These are phyloP conservation scores for Leucania comma DNA, from an alignment of 2,888 invertebrate species.

Conservation along the genomic window DNA sequence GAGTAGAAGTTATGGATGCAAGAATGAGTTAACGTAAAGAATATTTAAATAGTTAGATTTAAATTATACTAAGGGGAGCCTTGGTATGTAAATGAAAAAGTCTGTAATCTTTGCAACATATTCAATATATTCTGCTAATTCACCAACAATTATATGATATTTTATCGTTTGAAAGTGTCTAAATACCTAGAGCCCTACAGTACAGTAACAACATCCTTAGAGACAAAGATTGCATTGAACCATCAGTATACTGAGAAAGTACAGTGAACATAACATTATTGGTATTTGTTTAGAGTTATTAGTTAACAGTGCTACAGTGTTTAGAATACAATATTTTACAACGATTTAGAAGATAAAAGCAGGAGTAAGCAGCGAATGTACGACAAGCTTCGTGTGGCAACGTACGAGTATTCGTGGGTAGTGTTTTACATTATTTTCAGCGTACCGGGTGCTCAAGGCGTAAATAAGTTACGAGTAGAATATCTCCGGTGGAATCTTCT, in stretches of 20 bases:
- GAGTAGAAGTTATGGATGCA: slow-evolving; percentile 81
- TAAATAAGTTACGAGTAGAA: slow-evolving; percentile 31
- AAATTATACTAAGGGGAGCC: slow-evolving; percentile 73
- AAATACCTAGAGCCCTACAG: slow-evolving; percentile 80
- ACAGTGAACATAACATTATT: slow-evolving; percentile 85
- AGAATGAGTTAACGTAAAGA: slow-evolving; percentile 79
- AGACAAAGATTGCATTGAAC: slow-evolving; percentile 90
- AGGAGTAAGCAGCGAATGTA: slow-evolving; percentile 84
- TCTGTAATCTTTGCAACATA: slow-evolving; percentile 86
- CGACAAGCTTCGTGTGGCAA: slow-evolving; percentile 55
- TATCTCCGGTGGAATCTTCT: slow-evolving; percentile 4
- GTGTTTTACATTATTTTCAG: slow-evolving; percentile 3
- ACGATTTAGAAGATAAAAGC: slow-evolving; percentile 84
- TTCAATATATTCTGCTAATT: slow-evolving; percentile 88
- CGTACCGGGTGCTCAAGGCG: not conserved
- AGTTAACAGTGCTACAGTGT: slow-evolving; percentile 86
- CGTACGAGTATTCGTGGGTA: slow-evolving; percentile 5
- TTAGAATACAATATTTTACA: slow-evolving; percentile 85
- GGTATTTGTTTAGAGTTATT: slow-evolving; percentile 80
- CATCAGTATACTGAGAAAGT: slow-evolving; percentile 84
- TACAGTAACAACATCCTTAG: slow-evolving; percentile 79
- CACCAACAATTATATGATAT: slow-evolving; percentile 81
- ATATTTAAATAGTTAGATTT: slow-evolving; percentile 72
- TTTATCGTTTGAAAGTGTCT: slow-evolving; percentile 69
- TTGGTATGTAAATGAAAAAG: slow-evolving; percentile 85